phyloP scores from a whole-genome alignment of 2,797 vertebrate species.

The Anabas testudineus region DNA sequence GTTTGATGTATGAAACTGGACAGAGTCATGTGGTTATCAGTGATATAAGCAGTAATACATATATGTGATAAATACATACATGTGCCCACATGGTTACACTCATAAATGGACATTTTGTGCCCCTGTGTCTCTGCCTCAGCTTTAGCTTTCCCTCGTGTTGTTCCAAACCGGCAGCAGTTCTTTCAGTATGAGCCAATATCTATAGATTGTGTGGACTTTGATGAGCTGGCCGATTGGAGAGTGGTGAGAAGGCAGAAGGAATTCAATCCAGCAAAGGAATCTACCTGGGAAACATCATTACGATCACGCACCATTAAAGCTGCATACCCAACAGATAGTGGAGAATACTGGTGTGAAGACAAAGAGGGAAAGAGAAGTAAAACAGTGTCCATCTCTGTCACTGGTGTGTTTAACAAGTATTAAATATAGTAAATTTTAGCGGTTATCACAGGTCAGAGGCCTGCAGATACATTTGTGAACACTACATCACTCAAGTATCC shows the following conservation, averaged over 20 bases:
- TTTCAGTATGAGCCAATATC: slow-evolving; percentile 1
- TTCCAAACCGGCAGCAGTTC: slow-evolving; percentile 6
- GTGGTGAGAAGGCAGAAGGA: background rate
- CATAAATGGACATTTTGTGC: no score
- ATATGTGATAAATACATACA: no score
- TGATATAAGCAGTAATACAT: no score
- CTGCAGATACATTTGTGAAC: no score
- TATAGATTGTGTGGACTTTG: background rate
- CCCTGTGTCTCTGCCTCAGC: no score
- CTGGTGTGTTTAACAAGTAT: background rate
- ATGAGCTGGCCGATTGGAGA: background rate
- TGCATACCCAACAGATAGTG: fast-evolving
- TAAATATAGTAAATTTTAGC: no score
- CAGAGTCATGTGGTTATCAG: no score
- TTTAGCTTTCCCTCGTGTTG: background rate
- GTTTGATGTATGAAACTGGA: no score
- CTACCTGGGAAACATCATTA: background rate
- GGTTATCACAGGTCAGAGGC: no score
- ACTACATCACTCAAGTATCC: no score
- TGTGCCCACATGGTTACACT: no score
- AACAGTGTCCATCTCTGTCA: fast-evolving
- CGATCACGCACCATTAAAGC: background rate
- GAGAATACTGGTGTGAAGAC: slow-evolving; percentile 19
- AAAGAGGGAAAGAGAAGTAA: background rate
- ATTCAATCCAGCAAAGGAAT: no score